These are phyloP conservation scores for Cassiopea xamachana DNA, from an alignment of 30 jellyfish, hydroid and myxozoan genomes.

Conservation along the genomic window DNA sequence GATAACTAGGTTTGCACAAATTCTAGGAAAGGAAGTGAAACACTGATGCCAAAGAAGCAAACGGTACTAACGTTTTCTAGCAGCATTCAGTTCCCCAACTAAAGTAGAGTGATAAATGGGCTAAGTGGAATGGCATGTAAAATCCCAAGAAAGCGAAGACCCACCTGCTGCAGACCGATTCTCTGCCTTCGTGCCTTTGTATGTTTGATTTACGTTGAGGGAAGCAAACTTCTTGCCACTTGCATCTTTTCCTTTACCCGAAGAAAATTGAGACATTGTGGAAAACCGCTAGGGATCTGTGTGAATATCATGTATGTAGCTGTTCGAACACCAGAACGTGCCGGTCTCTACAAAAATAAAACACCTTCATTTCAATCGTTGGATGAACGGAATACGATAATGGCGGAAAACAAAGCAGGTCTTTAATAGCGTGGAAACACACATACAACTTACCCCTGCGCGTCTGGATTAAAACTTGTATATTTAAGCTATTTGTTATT, in stretches of 20 bases:
- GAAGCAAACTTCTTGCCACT: slow-evolving; percentile 92
- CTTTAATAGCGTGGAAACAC: slow-evolving; percentile 1
- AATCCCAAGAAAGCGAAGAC: slow-evolving; percentile 41
- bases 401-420: slow-evolving; percentile 87
- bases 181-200: slow-evolving; percentile 92
- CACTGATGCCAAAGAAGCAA: neutral
- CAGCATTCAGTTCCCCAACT: neutral
- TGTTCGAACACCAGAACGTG: slow-evolving; percentile 88
- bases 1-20: neutral
- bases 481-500: slow-evolving; percentile 1
- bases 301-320: slow-evolving; percentile 93
- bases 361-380: slow-evolving; percentile 42
- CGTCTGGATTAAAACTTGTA: slow-evolving; percentile 61
- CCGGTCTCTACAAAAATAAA: slow-evolving; percentile 88
- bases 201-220: slow-evolving; percentile 92
- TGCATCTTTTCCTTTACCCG: slow-evolving; percentile 90
- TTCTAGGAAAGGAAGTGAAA: neutral
- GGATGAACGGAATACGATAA: slow-evolving; percentile 61
- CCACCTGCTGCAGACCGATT: slow-evolving; percentile 91
- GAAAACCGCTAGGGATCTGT: slow-evolving; percentile 75
- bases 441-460: slow-evolving; percentile 75
- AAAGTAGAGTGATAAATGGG: neutral
- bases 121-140: neutral
- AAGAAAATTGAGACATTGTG: slow-evolving; percentile 97
- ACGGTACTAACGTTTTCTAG: neutral